Evolutionary conservation across 92 coral and sea anemone species (phyloP), one percentile per base, ranked within the genome.

Genomic region (Phenganax stokvisi): DNA sequence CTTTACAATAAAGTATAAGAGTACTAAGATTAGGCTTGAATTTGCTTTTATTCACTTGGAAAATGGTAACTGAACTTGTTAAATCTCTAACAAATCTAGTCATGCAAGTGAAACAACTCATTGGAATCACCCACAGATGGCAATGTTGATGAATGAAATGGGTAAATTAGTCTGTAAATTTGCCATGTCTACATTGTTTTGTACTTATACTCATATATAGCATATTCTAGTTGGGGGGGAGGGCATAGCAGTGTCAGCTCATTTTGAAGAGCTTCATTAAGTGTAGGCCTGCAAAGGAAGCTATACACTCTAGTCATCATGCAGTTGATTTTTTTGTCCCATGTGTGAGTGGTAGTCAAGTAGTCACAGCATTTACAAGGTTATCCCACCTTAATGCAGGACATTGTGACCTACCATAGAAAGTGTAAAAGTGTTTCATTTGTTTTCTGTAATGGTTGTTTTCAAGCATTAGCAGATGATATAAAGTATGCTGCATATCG

Each of bases 121-220:
- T 51, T 94, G 98, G 98, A 97, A 94, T 73, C 98, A 94, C 67
- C 98, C 98, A 84, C 97, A 89, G 81, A 92, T 94, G 98, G 88
- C 89, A 73, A 82, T 85, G 59, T 84, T 94, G 30, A 75, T 90
- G 84, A 93, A 90, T 51, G 96, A 89, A 72, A 85, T 92, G 55
- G 90, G 98, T 94, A 88, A 83, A 74, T 66, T 7, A 30, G 15
- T 56, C 17, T 7, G 54, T 28, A 9, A 44, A 3, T 81, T 0
- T 16, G 51, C 51, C 3, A 37, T 37, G 25, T 51, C 29, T 54
- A 53, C 57, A 53, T 7, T 9, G 80, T 10, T 47, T 7, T 28
- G 71, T 10, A 44, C 30, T 11, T 44, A 65, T 28, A 37, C 47
- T 0, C 47, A 37, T 37, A 5, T 37, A 37, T 5, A 37, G 47